Evolutionary conservation across 2,113 vertebrate species (phyloP).

Genomic region (Psephotus haematonotus): DNA sequence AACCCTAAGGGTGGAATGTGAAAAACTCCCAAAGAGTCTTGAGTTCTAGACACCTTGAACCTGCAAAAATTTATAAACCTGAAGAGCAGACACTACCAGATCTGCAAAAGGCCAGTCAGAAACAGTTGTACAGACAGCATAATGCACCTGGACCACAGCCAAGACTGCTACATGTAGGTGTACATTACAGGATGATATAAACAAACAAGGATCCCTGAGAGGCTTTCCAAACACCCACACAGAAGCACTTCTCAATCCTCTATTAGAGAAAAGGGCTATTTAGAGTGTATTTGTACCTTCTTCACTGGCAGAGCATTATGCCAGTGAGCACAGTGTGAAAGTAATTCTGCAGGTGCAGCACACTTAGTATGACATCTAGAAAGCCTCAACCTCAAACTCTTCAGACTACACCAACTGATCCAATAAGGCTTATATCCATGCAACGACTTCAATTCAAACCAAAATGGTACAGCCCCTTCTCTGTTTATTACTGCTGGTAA

Average conservation of each 20-base stretch:
- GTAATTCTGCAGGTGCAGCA: not conserved
- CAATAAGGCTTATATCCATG: not conserved
- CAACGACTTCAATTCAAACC: not conserved
- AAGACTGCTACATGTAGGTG: not conserved
- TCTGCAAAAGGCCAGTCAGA: not conserved
- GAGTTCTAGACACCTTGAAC: not conserved
- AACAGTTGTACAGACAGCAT: accelerated
- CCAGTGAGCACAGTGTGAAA: not conserved
- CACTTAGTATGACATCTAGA: not conserved
- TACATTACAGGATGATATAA: not conserved
- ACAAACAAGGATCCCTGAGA: not conserved
- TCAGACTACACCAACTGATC: not conserved
- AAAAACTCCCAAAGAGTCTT: not conserved
- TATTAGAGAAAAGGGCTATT: not conserved
- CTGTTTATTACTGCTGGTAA: not conserved
- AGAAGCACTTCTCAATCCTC: not conserved
- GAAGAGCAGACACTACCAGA: not conserved
- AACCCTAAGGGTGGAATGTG: not conserved
- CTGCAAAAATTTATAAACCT: not conserved
- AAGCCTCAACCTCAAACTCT: not conserved
- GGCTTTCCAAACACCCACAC: not conserved
- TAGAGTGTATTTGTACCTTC: not conserved
- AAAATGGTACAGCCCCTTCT: not conserved
- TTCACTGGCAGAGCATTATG: not conserved
- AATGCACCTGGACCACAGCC: not conserved